Evolutionary conservation across 92 coral and sea anemone genomes (phyloP).

Genomic region (Porites rus): DNA sequence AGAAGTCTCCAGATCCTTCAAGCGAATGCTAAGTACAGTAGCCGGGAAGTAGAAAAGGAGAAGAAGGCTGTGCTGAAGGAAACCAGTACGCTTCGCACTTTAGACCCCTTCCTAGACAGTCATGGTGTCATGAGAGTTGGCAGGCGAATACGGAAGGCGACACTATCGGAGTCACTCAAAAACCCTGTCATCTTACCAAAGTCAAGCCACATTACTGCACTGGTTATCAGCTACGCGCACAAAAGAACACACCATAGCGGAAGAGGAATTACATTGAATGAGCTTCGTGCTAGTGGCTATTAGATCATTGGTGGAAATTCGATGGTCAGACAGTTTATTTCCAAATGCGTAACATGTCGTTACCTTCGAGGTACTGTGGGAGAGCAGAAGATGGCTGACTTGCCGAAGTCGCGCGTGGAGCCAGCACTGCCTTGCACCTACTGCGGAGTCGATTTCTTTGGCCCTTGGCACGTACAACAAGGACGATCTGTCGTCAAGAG

Average conservation of each 20-base stretch:
- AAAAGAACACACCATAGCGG: conserved; percentile 61
- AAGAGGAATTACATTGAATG: conserved; percentile 62
- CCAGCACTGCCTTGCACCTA: conserved; percentile 68
- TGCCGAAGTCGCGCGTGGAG: conserved; percentile 60
- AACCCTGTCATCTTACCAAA: conserved; percentile 64
- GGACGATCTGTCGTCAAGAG: conserved; percentile 61
- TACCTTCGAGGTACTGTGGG: conserved; percentile 58
- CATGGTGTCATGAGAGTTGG: conserved; percentile 60
- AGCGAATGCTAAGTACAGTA: conserved; percentile 29
- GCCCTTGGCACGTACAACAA: conserved; percentile 66
- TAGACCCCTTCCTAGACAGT: conserved; percentile 58
- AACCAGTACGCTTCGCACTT: conserved; percentile 48
- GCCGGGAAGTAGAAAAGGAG: conserved; percentile 60
- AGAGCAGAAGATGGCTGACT: conserved; percentile 82
- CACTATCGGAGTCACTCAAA: conserved; percentile 27
- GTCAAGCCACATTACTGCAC: conserved; percentile 52
- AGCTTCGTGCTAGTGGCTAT: conserved; percentile 57
- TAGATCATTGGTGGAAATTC: conserved; percentile 62
- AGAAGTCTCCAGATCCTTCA: conserved; percentile 58
- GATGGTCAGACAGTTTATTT: conserved; percentile 54
- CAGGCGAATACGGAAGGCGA: conserved; percentile 60
- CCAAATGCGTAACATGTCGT: conserved; percentile 63
- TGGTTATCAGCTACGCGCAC: conserved; percentile 56
- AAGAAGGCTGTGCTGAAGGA: conserved; percentile 57
- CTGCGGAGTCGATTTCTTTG: conserved; percentile 58